Percentiles rank a stretch among this genome's conserved stretches.
phyloP scores from a whole-genome alignment of 1,140 invertebrate genomes.

The Lordiphosa stackelbergi region DNA sequence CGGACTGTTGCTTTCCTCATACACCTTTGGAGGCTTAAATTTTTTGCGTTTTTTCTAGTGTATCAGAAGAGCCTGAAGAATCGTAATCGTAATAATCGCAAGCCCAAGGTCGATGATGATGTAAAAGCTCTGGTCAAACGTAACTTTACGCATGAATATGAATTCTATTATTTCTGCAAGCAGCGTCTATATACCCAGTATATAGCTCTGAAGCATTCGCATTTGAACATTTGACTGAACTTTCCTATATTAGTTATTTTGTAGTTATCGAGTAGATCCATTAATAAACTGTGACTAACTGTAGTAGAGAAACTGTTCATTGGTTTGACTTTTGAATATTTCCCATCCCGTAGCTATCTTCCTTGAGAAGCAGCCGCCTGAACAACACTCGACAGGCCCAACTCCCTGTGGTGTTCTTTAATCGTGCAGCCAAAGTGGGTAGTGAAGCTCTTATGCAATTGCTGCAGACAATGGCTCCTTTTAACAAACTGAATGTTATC shows the following conservation, averaged over 20 bases:
- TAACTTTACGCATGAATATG: conserved; percentile 92
- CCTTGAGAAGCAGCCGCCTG: conserved; percentile 77
- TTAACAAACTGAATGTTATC: conserved; percentile 35
- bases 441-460: conserved; percentile 92
- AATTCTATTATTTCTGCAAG: conserved; percentile 93
- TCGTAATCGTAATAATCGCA: conserved; percentile 66
- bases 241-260: conserved; percentile 4
- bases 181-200: conserved; percentile 89
- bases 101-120: conserved; percentile 83
- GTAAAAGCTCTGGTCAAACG: conserved; percentile 88
- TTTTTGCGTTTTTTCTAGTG: conserved; percentile 80
- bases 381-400: conserved; percentile 87
- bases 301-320: conserved; percentile 5
- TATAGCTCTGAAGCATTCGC: conserved; percentile 80
- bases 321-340: neutral
- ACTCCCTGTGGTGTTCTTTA: conserved; percentile 83
- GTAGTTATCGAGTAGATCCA: conserved; percentile 21
- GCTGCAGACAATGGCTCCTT: conserved; percentile 82
- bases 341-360: conserved; percentile 13
- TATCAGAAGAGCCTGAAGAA: conserved; percentile 43
- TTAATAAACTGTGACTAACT: conserved; percentile 41
- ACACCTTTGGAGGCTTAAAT: conserved; percentile 77
- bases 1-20: neutral
- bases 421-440: conserved; percentile 91
- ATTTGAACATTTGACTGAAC: conserved; percentile 33